Conservation (phyloP, 1,140 invertebrate species). For the Brachionus sp. region DNA sequence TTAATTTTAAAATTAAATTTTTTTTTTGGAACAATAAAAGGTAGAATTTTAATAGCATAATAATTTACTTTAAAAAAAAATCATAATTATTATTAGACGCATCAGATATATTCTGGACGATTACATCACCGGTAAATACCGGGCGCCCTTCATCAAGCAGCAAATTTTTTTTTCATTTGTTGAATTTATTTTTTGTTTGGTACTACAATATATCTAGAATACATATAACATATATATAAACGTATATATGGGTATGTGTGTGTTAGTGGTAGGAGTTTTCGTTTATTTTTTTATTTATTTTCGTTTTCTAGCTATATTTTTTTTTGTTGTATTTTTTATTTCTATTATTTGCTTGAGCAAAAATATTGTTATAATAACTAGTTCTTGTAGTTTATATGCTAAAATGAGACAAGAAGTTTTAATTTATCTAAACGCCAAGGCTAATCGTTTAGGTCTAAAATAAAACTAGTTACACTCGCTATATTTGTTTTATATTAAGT, state of each 20-base stretch:
- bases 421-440: background rate
- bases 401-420: no score
- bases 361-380: slow-evolving; percentile 6
- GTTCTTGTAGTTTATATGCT: background rate
- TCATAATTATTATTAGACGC: background rate
- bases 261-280: background rate
- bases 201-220: background rate
- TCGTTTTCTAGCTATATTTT: background rate
- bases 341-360: background rate
- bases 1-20: background rate
- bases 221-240: background rate
- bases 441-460: background rate
- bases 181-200: background rate
- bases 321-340: background rate
- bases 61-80: background rate
- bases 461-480: background rate
- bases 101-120: background rate
- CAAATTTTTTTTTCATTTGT: background rate
- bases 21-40: background rate
- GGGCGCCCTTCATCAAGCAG: background rate
- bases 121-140: background rate
- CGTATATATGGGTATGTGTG: background rate
- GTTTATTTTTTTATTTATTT: slow-evolving; percentile 8
- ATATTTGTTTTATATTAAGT: background rate
- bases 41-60: background rate